Conservation (phyloP, 1,140 invertebrate genomes). For the Drosophila albomicans region DNA sequence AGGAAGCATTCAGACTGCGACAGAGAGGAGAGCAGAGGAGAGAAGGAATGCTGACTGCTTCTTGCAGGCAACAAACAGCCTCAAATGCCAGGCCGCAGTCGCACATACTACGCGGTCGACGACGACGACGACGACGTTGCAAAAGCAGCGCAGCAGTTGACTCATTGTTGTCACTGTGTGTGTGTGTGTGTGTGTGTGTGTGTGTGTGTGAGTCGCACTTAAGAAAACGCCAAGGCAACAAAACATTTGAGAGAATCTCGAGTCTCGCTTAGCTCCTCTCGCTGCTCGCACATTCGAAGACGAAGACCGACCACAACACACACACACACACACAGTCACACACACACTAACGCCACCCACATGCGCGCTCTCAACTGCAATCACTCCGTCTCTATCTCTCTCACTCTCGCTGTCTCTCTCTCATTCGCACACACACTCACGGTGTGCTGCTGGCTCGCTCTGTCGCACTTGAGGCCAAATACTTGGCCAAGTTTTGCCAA, state of each 20-base stretch:
- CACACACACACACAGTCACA: constrained; percentile 11
- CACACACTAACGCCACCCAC: constrained; percentile 25
- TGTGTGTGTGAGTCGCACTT: constrained; percentile 46
- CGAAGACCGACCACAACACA: constrained; percentile 42
- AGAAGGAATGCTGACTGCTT: constrained; percentile 1
- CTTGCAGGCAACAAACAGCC: constrained; percentile 16
- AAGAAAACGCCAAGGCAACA: constrained; percentile 63
- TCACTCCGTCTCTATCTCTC: constrained; percentile 24
- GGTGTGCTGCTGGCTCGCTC: constrained; percentile 44
- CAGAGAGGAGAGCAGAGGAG: too few species aligned
- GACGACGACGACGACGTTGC: constrained; percentile 44
- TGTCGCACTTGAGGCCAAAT: constrained; percentile 77
- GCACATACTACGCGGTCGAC: constrained; percentile 65
- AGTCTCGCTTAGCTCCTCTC: constrained; percentile 39
- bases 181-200: constrained; percentile 29
- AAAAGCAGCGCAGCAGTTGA: constrained; percentile 20
- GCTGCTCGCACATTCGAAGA: constrained; percentile 21
- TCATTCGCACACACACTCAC: neutral
- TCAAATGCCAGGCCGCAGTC: constrained; percentile 63
- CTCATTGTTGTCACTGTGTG: constrained; percentile 21
- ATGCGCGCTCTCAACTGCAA: constrained; percentile 53
- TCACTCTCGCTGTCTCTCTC: neutral
- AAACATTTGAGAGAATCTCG: constrained; percentile 33
- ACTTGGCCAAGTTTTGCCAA: constrained; percentile 83
- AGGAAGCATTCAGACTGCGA: constrained; percentile 24